phyloP scores from a whole-genome alignment of 1,140 invertebrate genomes.

The Metopolophium dirhodum region DNA sequence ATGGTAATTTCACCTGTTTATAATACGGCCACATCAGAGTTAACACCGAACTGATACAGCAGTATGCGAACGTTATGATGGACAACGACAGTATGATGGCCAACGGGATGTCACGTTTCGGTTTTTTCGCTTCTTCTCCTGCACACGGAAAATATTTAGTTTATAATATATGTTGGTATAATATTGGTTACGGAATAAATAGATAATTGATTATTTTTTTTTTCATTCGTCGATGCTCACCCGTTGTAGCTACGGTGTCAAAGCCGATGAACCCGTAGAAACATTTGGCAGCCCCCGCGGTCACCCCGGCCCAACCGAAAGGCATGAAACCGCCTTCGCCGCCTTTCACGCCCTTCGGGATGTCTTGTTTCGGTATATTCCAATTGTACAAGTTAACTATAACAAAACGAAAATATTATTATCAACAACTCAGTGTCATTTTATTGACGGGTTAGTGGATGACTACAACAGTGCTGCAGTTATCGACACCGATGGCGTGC shows the following conservation, averaged over 20 bases:
- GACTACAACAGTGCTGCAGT: too few species aligned
- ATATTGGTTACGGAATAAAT: background rate
- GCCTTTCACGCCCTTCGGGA: constrained; percentile 66
- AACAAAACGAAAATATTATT: background rate
- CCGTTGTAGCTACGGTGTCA: constrained; percentile 83
- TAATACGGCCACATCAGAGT: constrained; percentile 92
- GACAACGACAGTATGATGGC: constrained; percentile 83
- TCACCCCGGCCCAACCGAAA: constrained; percentile 79
- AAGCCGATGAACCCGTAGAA: constrained; percentile 91
- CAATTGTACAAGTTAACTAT: constrained; percentile 72
- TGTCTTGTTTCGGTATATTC: constrained; percentile 69
- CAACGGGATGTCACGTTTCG: constrained; percentile 87
- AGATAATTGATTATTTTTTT: background rate
- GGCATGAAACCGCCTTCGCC: constrained; percentile 82
- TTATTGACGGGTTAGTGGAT: background rate
- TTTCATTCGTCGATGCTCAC: constrained; percentile 59
- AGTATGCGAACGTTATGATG: constrained; percentile 86
- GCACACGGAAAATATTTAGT: background rate
- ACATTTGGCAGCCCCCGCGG: constrained; percentile 84
- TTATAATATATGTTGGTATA: background rate
- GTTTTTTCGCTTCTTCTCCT: constrained; percentile 75
- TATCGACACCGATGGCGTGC: constrained; percentile 34
- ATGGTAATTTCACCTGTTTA: constrained; percentile 65
- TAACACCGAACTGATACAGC: constrained; percentile 82
- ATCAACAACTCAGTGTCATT: background rate